Conservation (phyloP, 2,113 vertebrate species). For the Antennarius striatus region DNA sequence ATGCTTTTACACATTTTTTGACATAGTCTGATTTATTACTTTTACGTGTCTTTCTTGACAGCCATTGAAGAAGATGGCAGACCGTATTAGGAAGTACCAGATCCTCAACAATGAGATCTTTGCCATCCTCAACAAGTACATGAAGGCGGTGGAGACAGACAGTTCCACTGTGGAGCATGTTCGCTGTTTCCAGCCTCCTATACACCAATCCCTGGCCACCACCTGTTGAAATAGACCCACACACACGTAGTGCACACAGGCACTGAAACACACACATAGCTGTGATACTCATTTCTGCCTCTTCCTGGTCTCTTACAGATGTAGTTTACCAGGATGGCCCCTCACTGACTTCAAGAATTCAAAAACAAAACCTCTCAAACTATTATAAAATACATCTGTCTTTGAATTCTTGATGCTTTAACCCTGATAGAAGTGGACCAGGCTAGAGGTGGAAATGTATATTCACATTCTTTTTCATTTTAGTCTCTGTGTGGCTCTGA, state of each 20-base stretch:
- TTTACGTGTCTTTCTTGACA: constrained; percentile 59
- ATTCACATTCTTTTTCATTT: constrained; percentile 48
- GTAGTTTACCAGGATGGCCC: constrained; percentile 1
- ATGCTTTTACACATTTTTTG: background rate
- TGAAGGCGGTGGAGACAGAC: constrained; percentile 98
- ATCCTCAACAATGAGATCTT: constrained; percentile 99
- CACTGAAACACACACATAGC: constrained; percentile 24
- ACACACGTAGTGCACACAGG: constrained; percentile 19
- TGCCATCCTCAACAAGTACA: constrained; percentile 99
- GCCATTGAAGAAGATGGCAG: constrained; percentile 99
- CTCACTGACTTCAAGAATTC: constrained; percentile 24
- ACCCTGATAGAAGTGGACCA: constrained; percentile 25
- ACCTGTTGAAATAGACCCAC: constrained; percentile 86
- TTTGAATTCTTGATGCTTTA: constrained; percentile 46
- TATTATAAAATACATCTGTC: constrained; percentile 43
- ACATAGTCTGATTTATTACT: background rate
- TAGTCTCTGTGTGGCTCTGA: constrained; percentile 50
- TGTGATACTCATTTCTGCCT: constrained; percentile 58
- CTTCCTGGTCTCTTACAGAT: constrained; percentile 53
- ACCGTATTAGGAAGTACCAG: constrained; percentile 98
- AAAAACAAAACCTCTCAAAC: constrained; percentile 38
- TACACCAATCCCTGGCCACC: constrained; percentile 98
- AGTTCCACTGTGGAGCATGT: constrained; percentile 98
- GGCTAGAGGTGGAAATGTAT: constrained; percentile 48
- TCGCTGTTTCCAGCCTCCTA: constrained; percentile 98